A percentile compares a stretch with the other conserved stretches of the same genome.
Evolutionary conservation across 2,113 vertebrate genomes (phyloP).

Genomic region (Seriola rivoliana): DNA sequence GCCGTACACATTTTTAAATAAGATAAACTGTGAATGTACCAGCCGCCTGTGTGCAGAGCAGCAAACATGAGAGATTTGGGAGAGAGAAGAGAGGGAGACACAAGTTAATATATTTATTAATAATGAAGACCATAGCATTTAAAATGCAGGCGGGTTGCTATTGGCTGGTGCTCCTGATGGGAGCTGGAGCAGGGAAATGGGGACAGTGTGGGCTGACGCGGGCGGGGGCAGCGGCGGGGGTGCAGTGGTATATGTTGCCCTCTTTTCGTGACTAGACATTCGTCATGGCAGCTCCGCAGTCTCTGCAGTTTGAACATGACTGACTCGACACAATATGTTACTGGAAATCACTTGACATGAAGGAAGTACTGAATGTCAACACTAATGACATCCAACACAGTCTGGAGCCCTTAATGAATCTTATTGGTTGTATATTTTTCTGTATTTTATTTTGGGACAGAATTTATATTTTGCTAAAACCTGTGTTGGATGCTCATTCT

Average conservation of each 20-base stretch:
- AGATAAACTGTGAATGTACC: neutral
- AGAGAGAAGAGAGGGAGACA: neutral
- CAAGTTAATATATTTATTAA: constrained; percentile 35
- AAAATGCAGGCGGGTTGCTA: constrained; percentile 41
- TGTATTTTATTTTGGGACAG: neutral
- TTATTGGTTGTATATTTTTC: neutral
- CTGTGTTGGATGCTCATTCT: neutral
- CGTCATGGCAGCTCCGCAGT: constrained; percentile 34
- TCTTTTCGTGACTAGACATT: constrained; percentile 68
- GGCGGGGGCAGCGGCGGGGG: constrained; percentile 43
- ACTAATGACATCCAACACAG: neutral
- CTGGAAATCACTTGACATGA: neutral
- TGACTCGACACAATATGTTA: constrained; percentile 35
- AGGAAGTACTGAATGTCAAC: neutral
- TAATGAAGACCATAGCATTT: constrained; percentile 51
- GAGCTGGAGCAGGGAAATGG: constrained; percentile 52
- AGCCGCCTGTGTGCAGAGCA: neutral
- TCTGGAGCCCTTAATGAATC: neutral
- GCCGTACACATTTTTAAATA: neutral
- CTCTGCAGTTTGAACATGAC: constrained; percentile 33
- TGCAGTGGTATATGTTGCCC: constrained; percentile 54
- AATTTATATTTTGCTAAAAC: constrained; percentile 1
- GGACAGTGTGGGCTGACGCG: constrained; percentile 50
- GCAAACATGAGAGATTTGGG: neutral
- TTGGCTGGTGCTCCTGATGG: constrained; percentile 35